Evolutionary conservation across 1,140 invertebrate genomes (phyloP), one percentile per base, ranked within the genome.

Genomic region (Atta texana): DNA sequence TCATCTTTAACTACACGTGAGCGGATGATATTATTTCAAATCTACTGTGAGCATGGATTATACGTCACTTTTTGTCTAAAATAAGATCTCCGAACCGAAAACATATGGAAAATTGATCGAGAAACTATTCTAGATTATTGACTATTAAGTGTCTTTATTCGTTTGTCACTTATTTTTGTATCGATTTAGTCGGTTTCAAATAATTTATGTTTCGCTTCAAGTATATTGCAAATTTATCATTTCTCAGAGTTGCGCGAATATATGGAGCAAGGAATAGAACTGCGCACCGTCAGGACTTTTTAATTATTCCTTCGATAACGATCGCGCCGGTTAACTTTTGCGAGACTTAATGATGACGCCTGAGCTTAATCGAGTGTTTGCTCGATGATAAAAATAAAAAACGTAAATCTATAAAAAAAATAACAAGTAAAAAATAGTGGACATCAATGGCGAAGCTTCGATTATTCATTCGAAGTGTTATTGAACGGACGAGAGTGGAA

Each of bases 331-430:
- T 49, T 74, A 74, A 68, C 24, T 28, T 24, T 39, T 71, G 55
- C 55, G 14, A 61, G 39, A 39, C 24, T 66, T 66, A 53, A 68
- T 55, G 63, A 80, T 80, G 63, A 51, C 12, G 34, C 21, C 14
- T 74, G 55, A 21, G 28, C 16, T 51, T 57, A 81, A 49, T 53
- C 18, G 24, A 55, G 59, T 31, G 49, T 61, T 72, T 21, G 39
- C 39, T 74, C 24, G 24, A 16, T 24, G 49, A 74, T 74, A 84
- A 84, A 84, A 84, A 84, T 75, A 84, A 84, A 82, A 82, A 74
- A 61, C 55, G 24, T 61, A 61, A 28, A 24, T 14, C 69, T 64
- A 74, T 74, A 61, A 84, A 75, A 78, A 82, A 75, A 61, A 18
- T 21, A 61, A 5, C 7, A 69, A 18, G 8, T 44, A 82, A 75